These are phyloP conservation scores for Dynastes grantii DNA, from an alignment of 2,888 invertebrate species.

Conservation along the genomic window DNA sequence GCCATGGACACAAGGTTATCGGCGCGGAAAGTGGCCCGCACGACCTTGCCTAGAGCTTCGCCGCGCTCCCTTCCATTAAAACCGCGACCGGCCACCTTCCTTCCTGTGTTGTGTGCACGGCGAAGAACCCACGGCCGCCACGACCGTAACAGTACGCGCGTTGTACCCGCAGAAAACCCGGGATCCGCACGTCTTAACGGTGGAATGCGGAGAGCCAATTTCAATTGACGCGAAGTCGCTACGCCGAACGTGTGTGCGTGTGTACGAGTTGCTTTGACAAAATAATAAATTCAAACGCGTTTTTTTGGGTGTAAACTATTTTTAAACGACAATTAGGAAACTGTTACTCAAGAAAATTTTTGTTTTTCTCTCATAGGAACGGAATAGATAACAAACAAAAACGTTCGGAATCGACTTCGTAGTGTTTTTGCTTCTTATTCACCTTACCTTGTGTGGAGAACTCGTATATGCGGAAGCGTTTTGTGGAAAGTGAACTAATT, in stretches of 20 bases:
- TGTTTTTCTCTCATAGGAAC: too few species aligned
- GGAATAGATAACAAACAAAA: too few species aligned
- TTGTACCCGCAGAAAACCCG: conserved; percentile 14
- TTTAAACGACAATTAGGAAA: too few species aligned
- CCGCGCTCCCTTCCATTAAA: conserved; percentile 60
- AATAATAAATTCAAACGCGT: too few species aligned
- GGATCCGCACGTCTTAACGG: conserved; percentile 12
- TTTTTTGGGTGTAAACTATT: too few species aligned
- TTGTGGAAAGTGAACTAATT: conserved; percentile 45
- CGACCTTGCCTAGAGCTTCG: conserved; percentile 60
- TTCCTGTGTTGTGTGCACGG: conserved; percentile 59
- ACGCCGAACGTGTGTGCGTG: conserved; percentile 9
- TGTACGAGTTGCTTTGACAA: too few species aligned
- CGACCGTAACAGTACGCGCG: conserved; percentile 48
- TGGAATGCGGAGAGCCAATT: conserved; percentile 30
- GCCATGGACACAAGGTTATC: conserved; percentile 63
- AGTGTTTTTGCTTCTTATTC: too few species aligned
- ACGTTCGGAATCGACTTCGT: too few species aligned
- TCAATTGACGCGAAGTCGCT: conserved; percentile 15
- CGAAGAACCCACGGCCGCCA: conserved; percentile 60
- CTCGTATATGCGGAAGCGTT: conserved; percentile 37
- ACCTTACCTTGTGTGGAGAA: conserved; percentile 2
- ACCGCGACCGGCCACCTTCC: conserved; percentile 62
- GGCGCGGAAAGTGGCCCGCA: conserved; percentile 60
- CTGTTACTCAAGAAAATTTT: too few species aligned